Evolutionary conservation across 2,113 vertebrate species (phyloP), one percentile per base, ranked within the genome.

Genomic region (Antennarius striatus): DNA sequence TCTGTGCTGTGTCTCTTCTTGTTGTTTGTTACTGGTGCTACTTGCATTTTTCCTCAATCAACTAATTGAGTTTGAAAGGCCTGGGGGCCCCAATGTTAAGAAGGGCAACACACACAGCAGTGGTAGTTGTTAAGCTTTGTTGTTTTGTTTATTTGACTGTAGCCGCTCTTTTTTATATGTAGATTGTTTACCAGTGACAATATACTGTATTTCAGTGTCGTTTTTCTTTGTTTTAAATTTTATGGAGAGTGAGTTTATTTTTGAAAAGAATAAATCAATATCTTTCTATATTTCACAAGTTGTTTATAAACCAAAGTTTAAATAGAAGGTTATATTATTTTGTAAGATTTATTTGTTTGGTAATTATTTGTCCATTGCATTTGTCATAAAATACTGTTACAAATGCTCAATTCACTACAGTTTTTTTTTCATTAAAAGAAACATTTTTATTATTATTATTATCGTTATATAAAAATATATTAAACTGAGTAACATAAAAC

Each of bases 1-100:
- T 90, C 84, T 89, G 85, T 70, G 84, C 80, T 75, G 86, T 79
- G 83, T 89, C 87, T 76, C 86, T 82, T 74, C 72, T 55, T 71
- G 62, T 85, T 85, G 86, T 90, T 86, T 87, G 83, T 88, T 82
- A 81, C 85, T 84, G 88, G 85, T 91, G 90, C 82, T 82, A 76
- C 88, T 89, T 86, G 84, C 82, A 65, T 91, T 92, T 90, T 81
- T 80, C 90, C 86, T 91, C 92, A 89, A 90, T 93, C 88, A 92
- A 69, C 86, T 92, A 91, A 93, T 91, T 90, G 83, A 81, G 91
- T 89, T 85, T 91, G 91, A 93, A 85, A 89, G 82, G 81, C 89
- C 76, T 55, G 85, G 43, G 76, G 86, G 86, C 78, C 79, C 80
- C 82, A 68, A 84, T 86, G 82, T 90, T 81, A 70, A 83, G 83